A percentile compares a stretch with the other conserved stretches of the same genome.
Conservation (phyloP, 2,888 invertebrate species). For the Notocelia uddmanniana region DNA sequence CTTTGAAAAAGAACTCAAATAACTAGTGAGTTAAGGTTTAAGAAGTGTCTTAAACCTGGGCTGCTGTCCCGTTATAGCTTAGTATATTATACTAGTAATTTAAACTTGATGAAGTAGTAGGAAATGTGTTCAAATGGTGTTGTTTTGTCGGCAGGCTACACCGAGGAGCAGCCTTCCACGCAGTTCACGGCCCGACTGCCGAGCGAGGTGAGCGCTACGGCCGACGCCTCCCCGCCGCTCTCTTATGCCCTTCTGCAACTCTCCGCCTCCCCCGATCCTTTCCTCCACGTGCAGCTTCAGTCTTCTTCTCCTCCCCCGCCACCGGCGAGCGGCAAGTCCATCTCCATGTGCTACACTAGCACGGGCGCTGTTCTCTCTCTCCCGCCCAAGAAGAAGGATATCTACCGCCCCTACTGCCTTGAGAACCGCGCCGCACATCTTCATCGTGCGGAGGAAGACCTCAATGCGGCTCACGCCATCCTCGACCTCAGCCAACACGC, state of each 20-base stretch:
- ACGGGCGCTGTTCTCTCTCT: conserved; percentile 93
- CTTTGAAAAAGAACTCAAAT: no score
- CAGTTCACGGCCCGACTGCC: conserved; percentile 92
- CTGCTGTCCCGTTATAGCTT: no score
- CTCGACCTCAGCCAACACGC: conserved; percentile 95
- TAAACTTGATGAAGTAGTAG: no score
- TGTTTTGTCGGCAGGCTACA: conserved; percentile 88
- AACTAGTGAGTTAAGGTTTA: no score
- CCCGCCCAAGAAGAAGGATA: conserved; percentile 96
- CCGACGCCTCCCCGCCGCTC: conserved; percentile 80
- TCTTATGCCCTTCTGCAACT: conserved; percentile 82
- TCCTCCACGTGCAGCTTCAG: conserved; percentile 79
- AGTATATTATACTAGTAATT: no score
- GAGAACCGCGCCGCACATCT: conserved; percentile 88
- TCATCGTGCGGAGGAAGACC: conserved; percentile 91
- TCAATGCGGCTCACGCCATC: conserved; percentile 95
- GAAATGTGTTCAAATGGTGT: background rate
- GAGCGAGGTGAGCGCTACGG: conserved; percentile 89
- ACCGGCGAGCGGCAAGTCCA: conserved; percentile 88
- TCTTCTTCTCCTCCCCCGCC: conserved; percentile 83
- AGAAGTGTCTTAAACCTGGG: no score
- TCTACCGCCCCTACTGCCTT: conserved; percentile 94
- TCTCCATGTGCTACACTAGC: conserved; percentile 94
- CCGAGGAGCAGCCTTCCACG: conserved; percentile 91
- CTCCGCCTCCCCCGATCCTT: conserved; percentile 76